A percentile compares a stretch with the other conserved stretches of the same genome.
Evolutionary conservation across 2,797 vertebrate genomes (phyloP).

Genomic region (Natrix natrix): DNA sequence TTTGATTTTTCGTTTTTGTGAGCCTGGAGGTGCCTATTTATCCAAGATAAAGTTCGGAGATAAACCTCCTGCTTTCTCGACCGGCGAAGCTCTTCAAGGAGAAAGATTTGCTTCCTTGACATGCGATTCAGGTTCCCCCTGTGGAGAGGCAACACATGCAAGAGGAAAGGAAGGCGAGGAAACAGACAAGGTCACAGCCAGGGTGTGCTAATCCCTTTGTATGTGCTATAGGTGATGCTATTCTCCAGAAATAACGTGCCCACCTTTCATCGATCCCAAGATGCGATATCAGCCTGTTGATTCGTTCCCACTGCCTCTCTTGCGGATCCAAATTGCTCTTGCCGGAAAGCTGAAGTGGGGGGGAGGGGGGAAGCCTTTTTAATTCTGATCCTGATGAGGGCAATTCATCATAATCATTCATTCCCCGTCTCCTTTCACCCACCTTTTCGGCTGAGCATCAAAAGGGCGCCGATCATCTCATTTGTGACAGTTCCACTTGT

Average conservation of each 20-base stretch:
- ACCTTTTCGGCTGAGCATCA: fast-evolving
- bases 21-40: neutral
- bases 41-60: neutral
- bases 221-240: fast-evolving
- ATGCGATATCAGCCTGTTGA: neutral
- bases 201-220: neutral
- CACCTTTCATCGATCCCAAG: neutral
- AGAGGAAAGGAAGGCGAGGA: neutral
- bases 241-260: neutral
- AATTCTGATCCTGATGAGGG: neutral
- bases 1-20: neutral
- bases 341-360: neutral
- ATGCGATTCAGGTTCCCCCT: neutral
- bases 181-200: neutral
- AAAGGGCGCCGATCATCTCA: neutral
- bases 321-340: neutral
- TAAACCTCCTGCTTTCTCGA: neutral
- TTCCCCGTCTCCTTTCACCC: neutral
- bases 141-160: neutral
- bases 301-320: neutral
- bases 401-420: neutral
- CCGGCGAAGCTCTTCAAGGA: neutral
- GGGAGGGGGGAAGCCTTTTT: neutral
- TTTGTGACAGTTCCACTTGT: neutral
- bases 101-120: neutral